Conservation (phyloP, 2,888 invertebrate genomes). For the Andricus quercusramuli region DNA sequence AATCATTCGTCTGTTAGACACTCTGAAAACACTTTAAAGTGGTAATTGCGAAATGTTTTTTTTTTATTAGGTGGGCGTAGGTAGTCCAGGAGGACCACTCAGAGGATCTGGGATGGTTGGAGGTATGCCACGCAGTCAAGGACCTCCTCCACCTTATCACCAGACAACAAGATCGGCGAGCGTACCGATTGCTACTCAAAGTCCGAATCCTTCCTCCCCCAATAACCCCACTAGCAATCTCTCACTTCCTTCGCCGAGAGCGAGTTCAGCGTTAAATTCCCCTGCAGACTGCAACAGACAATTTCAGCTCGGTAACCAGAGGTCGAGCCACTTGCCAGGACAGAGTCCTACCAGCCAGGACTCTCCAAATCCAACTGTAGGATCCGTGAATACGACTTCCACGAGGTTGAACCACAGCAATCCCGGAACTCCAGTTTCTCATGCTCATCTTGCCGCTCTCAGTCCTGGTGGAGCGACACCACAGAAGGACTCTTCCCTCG, state of each 20-base stretch:
- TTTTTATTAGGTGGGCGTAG: conserved; percentile 61
- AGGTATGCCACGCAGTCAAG: conserved; percentile 82
- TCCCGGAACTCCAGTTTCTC: conserved; percentile 86
- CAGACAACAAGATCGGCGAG: conserved; percentile 87
- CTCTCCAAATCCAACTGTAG: conserved; percentile 79
- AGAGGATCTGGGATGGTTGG: conserved; percentile 74
- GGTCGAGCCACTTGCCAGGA: conserved; percentile 80
- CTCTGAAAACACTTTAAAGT: conserved; percentile 23
- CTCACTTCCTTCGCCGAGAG: conserved; percentile 87
- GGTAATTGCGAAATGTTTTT: conserved; percentile 50
- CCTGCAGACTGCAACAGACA: conserved; percentile 84
- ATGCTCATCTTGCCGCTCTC: conserved; percentile 74
- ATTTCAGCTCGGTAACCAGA: conserved; percentile 77
- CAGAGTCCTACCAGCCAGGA: conserved; percentile 84
- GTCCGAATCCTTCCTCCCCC: conserved; percentile 87
- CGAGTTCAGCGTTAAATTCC: conserved; percentile 85
- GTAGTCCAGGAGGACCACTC: conserved; percentile 70
- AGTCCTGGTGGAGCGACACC: conserved; percentile 75
- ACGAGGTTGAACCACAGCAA: conserved; percentile 83
- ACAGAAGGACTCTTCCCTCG: conserved; percentile 74
- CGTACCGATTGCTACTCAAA: conserved; percentile 87
- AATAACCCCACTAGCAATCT: conserved; percentile 86
- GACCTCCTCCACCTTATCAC: conserved; percentile 89
- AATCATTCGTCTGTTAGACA: too few species aligned
- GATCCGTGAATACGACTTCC: conserved; percentile 65